Conservation (phyloP, 2,797 vertebrate genomes). For the Atherinosoma microstoma region DNA sequence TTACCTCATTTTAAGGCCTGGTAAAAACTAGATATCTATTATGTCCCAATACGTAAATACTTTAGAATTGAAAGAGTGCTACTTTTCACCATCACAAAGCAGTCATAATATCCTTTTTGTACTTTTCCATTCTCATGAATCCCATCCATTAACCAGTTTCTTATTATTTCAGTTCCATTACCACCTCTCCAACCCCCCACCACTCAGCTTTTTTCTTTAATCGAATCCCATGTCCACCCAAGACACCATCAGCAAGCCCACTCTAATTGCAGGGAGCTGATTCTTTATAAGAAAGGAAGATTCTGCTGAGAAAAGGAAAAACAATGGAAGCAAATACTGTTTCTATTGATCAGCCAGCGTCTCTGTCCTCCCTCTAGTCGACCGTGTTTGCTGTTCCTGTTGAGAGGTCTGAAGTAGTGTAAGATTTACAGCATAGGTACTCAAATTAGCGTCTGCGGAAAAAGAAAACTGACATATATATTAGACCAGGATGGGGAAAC, state of each 20-base stretch:
- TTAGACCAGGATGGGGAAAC: constrained; percentile 17
- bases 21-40: background rate
- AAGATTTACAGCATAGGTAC: constrained; percentile 64
- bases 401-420: constrained; percentile 57
- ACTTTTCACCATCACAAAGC: background rate
- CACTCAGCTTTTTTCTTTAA: constrained; percentile 51
- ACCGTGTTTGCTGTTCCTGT: constrained; percentile 56
- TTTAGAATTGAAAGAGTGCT: background rate
- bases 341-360: constrained; percentile 80
- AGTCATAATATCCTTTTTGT: background rate
- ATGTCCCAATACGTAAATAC: background rate
- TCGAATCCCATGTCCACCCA: constrained; percentile 64
- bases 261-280: constrained; percentile 73
- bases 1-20: background rate
- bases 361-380: constrained; percentile 50
- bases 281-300: constrained; percentile 73
- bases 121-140: constrained; percentile 30
- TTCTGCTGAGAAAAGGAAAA: constrained; percentile 79
- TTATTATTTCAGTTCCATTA: constrained; percentile 65
- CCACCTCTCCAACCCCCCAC: constrained; percentile 25
- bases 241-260: constrained; percentile 60
- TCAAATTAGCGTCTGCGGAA: constrained; percentile 40
- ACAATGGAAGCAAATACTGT: constrained; percentile 80
- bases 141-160: constrained; percentile 47
- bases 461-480: background rate